Evolutionary conservation across 2,113 vertebrate genomes (phyloP).

Genomic region (Tylochromis polylepis): DNA sequence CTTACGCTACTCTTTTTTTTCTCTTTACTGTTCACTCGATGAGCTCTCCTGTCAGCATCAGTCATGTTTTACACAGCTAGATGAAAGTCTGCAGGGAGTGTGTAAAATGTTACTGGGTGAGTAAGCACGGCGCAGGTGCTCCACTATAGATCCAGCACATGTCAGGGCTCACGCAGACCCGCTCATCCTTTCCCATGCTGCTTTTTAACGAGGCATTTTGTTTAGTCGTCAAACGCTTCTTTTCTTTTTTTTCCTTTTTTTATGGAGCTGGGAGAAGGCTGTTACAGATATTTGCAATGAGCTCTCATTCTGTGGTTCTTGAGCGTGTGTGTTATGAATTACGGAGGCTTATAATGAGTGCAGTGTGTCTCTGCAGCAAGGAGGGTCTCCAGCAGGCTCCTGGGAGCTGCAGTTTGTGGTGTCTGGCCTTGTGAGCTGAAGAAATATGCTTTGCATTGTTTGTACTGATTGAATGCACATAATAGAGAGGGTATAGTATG

Average conservation of each 20-base stretch:
- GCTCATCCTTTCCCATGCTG: constrained; percentile 14
- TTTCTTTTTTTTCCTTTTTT: neutral
- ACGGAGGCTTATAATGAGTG: constrained; percentile 28
- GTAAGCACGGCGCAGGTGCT: constrained; percentile 5
- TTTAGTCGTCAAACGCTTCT: constrained; percentile 15
- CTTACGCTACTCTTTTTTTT: neutral
- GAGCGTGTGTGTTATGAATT: constrained; percentile 35
- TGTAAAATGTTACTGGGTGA: constrained; percentile 32
- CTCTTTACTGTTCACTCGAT: neutral
- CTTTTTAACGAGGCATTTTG: constrained; percentile 38
- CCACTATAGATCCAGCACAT: constrained; percentile 5
- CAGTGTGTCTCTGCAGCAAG: neutral
- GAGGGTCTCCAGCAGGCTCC: neutral
- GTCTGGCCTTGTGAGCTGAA: constrained; percentile 34
- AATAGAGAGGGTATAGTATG: neutral
- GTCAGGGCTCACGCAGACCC: neutral
- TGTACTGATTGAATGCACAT: constrained; percentile 11
- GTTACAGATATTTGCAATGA: constrained; percentile 13
- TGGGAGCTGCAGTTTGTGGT: constrained; percentile 28
- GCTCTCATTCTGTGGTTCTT: neutral
- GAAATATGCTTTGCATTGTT: constrained; percentile 2
- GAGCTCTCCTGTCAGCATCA: constrained; percentile 13
- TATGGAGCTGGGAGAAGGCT: neutral
- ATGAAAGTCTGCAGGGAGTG: constrained; percentile 35
- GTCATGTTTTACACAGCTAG: constrained; percentile 8